phyloP scores from a whole-genome alignment of 2,797 vertebrate species.

The Picus viridis region DNA sequence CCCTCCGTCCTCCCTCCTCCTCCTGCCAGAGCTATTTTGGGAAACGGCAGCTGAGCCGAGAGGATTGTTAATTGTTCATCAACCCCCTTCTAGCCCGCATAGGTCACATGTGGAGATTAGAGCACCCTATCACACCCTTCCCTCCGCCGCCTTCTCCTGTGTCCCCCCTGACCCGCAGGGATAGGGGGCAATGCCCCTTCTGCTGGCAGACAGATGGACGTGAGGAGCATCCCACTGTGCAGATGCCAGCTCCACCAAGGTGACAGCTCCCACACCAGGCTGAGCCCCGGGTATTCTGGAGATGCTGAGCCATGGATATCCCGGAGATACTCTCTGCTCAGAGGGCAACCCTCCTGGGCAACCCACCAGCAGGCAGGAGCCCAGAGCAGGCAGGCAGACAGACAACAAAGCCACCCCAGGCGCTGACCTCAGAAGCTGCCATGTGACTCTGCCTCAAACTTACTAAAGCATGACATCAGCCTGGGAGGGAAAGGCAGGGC shows the following conservation, averaged over 20 bases:
- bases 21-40: constrained; percentile 75
- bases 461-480: constrained; percentile 83
- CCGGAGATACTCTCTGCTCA: accelerated
- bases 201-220: neutral
- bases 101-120: constrained; percentile 56
- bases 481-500: constrained; percentile 50
- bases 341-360: neutral
- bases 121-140: neutral
- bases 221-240: accelerated
- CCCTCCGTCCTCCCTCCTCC: neutral
- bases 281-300: accelerated
- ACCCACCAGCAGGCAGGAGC: neutral
- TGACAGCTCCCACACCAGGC: accelerated
- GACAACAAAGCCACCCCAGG: constrained; percentile 62
- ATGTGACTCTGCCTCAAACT: constrained; percentile 77
- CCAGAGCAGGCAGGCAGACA: neutral
- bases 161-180: neutral
- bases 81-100: constrained; percentile 67
- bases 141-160: neutral
- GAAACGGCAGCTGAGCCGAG: constrained; percentile 77
- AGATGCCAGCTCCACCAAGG: neutral
- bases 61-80: constrained; percentile 79
- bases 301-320: neutral
- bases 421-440: constrained; percentile 75
- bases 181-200: neutral